A percentile compares a stretch with the other conserved stretches of the same genome.
These are phyloP conservation scores for Enteromius anoplus DNA, from an alignment of 2,797 vertebrate species.

Conservation along the genomic window DNA sequence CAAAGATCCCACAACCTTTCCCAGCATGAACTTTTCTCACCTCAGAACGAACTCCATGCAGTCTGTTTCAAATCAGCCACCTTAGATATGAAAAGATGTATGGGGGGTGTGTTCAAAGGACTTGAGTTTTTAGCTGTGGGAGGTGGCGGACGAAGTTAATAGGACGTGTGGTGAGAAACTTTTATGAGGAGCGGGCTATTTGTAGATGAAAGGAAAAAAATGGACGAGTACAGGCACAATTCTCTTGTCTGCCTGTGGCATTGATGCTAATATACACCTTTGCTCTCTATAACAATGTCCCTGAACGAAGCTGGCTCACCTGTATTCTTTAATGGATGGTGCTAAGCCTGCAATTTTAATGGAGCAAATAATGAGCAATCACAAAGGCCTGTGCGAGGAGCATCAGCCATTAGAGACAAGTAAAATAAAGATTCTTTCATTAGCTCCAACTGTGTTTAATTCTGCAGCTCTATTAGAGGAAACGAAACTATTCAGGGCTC, in stretches of 20 bases:
- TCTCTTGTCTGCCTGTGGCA: slow-evolving; percentile 26
- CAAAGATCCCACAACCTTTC: not conserved
- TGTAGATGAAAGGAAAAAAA: slow-evolving; percentile 29
- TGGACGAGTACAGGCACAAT: slow-evolving; percentile 19
- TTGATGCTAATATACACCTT: slow-evolving; percentile 47
- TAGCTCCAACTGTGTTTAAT: not conserved
- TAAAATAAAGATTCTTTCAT: slow-evolving; percentile 19
- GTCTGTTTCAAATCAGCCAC: slow-evolving; percentile 15
- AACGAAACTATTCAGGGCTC: not conserved
- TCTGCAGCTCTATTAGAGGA: not conserved
- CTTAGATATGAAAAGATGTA: slow-evolving; percentile 4
- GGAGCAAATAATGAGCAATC: slow-evolving; percentile 18
- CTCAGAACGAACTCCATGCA: slow-evolving; percentile 8
- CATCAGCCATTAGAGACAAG: not conserved
- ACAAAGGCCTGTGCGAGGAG: slow-evolving; percentile 15
- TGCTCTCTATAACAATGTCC: slow-evolving; percentile 39
- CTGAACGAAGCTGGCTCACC: not conserved
- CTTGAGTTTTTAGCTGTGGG: slow-evolving; percentile 9
- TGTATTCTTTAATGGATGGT: slow-evolving; percentile 30
- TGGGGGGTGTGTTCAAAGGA: not conserved
- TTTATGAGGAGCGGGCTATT: slow-evolving; percentile 18
- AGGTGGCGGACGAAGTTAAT: not conserved
- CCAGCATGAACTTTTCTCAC: not conserved
- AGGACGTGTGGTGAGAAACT: not conserved
- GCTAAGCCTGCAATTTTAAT: slow-evolving; percentile 40